Conservation (phyloP, 2,888 invertebrate genomes). For the Schrankia costaestrigalis region DNA sequence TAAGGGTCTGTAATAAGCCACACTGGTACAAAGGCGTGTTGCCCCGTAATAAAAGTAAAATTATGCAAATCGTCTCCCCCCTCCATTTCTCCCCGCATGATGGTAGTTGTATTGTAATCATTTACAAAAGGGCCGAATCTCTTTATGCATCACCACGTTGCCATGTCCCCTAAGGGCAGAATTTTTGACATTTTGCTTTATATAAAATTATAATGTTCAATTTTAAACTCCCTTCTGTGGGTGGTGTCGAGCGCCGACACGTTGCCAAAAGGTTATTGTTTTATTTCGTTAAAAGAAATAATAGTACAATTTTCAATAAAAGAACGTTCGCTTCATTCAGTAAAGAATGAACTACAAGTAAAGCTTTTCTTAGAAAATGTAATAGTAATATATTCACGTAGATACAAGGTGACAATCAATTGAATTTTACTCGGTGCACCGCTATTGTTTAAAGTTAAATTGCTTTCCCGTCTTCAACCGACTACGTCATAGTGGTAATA, state of each 20-base stretch:
- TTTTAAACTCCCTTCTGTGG: constrained; percentile 17
- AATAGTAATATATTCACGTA: not conserved
- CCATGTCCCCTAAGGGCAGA: constrained; percentile 30
- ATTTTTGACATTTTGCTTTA: constrained; percentile 52
- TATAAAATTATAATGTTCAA: constrained; percentile 36
- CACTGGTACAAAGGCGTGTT: constrained; percentile 27
- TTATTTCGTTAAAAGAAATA: too few species aligned
- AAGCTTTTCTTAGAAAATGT: not conserved
- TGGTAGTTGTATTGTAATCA: constrained; percentile 34
- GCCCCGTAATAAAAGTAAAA: constrained; percentile 31
- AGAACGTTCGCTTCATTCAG: too few species aligned
- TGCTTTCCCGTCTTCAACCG: constrained; percentile 35
- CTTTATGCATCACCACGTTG: constrained; percentile 51
- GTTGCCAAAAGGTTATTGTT: too few species aligned
- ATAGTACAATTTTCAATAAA: constrained; percentile 1
- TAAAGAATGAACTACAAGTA: too few species aligned
- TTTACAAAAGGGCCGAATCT: constrained; percentile 34
- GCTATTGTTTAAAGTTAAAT: constrained; percentile 64
- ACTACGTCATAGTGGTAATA: constrained; percentile 3
- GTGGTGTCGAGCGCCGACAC: too few species aligned
- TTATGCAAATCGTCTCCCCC: constrained; percentile 30
- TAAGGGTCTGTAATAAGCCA: constrained; percentile 13
- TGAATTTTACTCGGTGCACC: constrained; percentile 25
- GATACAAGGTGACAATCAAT: constrained; percentile 17
- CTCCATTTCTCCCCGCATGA: constrained; percentile 16